Evolutionary conservation across 1,140 invertebrate genomes (phyloP).

Genomic region (Phymorhynchus buccinoides): DNA sequence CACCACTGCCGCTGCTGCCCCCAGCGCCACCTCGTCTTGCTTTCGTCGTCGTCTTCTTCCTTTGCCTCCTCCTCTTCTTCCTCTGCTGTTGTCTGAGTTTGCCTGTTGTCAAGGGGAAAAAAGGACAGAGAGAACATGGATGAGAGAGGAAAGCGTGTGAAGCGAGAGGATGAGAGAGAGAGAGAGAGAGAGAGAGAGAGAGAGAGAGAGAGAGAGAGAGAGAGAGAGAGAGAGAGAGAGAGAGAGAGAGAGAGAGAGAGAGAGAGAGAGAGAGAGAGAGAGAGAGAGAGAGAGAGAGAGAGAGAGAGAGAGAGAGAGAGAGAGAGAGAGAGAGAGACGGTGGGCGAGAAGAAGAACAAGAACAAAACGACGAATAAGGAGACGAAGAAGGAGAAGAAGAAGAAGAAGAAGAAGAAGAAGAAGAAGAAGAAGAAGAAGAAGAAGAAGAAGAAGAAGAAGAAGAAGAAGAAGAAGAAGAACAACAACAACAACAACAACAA

Average conservation of each 20-base stretch:
- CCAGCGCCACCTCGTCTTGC: too few relatives aligned
- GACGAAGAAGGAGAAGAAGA: neutral
- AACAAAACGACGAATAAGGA: neutral
- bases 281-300: neutral
- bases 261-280: neutral
- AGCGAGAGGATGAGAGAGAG: too few relatives aligned
- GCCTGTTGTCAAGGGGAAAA: slow-evolving; percentile 45
- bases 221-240: neutral
- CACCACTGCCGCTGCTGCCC: too few relatives aligned
- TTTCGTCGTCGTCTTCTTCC: neutral
- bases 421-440: too few relatives aligned
- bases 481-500: slow-evolving; percentile 4
- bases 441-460: neutral
- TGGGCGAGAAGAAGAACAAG: neutral
- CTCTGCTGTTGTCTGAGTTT: slow-evolving; percentile 50
- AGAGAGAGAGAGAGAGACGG: neutral
- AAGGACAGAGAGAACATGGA: too few relatives aligned
- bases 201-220: neutral
- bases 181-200: neutral
- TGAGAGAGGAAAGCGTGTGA: neutral
- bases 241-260: neutral
- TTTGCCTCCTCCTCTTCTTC: too few relatives aligned
- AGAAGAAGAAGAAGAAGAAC: neutral
- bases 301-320: slow-evolving; percentile 17
- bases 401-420: neutral